A percentile compares a stretch with the other conserved stretches of the same genome.
Conservation (phyloP, 2,888 invertebrate species). For the Rhopalosiphum nymphaeae region DNA sequence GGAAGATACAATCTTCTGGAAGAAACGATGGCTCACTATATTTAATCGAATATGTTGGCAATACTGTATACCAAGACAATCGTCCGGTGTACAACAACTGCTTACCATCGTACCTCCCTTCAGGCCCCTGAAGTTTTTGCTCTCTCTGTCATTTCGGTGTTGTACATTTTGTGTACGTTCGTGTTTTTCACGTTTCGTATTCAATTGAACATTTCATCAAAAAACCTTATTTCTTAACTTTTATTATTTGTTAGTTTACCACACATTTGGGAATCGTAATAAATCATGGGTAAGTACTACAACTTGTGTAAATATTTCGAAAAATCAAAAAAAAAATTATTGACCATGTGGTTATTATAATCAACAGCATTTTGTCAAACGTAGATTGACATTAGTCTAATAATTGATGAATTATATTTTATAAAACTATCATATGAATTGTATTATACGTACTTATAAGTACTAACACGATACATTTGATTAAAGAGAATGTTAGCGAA, state of each 20-base stretch:
- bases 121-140: no score
- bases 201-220: neutral
- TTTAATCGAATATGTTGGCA: neutral
- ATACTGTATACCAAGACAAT: neutral
- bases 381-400: neutral
- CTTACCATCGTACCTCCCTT: neutral
- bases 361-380: neutral
- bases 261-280: neutral
- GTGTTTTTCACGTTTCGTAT: neutral
- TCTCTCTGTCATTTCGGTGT: neutral
- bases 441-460: neutral
- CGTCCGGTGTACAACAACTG: neutral
- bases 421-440: neutral
- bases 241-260: neutral
- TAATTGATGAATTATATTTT: neutral
- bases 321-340: neutral
- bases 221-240: neutral
- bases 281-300: conserved; percentile 32
- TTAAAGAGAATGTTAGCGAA: neutral
- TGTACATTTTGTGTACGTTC: neutral
- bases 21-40: neutral
- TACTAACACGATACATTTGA: neutral
- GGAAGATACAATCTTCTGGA: no score
- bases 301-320: neutral
- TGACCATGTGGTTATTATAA: conserved; percentile 25